A percentile compares a stretch with the other conserved stretches of the same genome.
These are phyloP conservation scores for Hydrolagus colliei DNA, from an alignment of 2,797 vertebrate genomes.

Conservation along the genomic window DNA sequence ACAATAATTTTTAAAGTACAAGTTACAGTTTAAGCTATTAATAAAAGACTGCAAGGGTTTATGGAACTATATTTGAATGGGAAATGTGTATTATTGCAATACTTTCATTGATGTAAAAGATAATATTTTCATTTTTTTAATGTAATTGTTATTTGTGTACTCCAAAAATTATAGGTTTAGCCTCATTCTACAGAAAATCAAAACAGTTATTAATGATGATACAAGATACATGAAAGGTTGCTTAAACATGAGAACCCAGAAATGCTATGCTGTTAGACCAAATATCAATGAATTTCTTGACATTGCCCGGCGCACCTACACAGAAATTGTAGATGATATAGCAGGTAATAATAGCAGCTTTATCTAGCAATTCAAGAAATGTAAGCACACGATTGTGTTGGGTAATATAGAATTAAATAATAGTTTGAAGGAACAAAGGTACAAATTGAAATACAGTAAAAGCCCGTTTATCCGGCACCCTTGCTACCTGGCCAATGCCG, in stretches of 20 bases:
- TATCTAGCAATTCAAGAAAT: background rate
- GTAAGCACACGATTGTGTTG: background rate
- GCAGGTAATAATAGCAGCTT: conserved; percentile 62
- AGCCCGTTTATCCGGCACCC: no score
- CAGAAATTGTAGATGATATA: conserved; percentile 94
- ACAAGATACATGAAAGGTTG: conserved; percentile 81
- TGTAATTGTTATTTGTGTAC: background rate
- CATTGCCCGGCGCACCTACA: conserved; percentile 84
- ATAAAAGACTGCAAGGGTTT: no score
- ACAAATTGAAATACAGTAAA: no score
- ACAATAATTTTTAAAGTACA: no score
- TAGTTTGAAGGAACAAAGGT: no score
- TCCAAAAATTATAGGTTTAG: conserved; percentile 65
- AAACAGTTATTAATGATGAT: conserved; percentile 83
- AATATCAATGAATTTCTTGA: conserved; percentile 90
- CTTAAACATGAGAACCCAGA: conserved; percentile 89
- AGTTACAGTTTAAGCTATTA: no score
- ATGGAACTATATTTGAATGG: no score
- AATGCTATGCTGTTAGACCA: conserved; percentile 87
- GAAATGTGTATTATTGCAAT: no score
- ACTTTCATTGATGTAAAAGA: no score
- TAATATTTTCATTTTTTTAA: no score
- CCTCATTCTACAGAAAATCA: conserved; percentile 82
- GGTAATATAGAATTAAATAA: no score
- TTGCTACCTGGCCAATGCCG: no score